Percentiles rank a stretch among this genome's conserved stretches.
Conservation (phyloP, 2,113 vertebrate species). For the Geococcyx californianus region DNA sequence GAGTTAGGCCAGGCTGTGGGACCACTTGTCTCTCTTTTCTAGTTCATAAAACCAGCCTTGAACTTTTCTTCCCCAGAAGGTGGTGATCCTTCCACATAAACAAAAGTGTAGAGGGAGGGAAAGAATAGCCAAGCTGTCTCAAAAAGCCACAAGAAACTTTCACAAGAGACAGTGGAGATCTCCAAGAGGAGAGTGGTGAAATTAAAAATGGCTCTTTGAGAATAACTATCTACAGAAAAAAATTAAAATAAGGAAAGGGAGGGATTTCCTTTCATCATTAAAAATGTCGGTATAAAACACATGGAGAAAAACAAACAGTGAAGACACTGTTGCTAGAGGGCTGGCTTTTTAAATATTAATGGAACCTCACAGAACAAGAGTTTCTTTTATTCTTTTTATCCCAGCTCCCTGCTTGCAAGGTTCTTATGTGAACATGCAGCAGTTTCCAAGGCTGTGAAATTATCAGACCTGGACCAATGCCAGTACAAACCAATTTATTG, state of each 20-base stretch:
- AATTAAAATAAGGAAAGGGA: not conserved
- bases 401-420: constrained; percentile 60
- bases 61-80: not conserved
- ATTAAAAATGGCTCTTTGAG: not conserved
- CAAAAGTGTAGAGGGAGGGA: not conserved
- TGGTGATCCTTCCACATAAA: not conserved
- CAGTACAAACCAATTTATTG: constrained; percentile 83
- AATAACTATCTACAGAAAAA: not conserved
- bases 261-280: not conserved
- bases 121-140: not conserved
- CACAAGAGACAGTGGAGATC: not conserved
- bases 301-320: constrained; percentile 40
- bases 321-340: constrained; percentile 47
- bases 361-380: constrained; percentile 73
- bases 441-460: constrained; percentile 79
- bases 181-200: not conserved
- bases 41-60: not conserved
- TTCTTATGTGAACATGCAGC: constrained; percentile 78
- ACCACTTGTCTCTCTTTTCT: not conserved
- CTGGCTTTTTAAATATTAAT: constrained; percentile 50
- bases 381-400: constrained; percentile 73
- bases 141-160: not conserved
- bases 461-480: constrained; percentile 78
- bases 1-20: not conserved
- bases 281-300: constrained; percentile 2